These are phyloP conservation scores for Chloroclystis v-ata DNA, from an alignment of 2,888 invertebrate genomes.

Conservation along the genomic window DNA sequence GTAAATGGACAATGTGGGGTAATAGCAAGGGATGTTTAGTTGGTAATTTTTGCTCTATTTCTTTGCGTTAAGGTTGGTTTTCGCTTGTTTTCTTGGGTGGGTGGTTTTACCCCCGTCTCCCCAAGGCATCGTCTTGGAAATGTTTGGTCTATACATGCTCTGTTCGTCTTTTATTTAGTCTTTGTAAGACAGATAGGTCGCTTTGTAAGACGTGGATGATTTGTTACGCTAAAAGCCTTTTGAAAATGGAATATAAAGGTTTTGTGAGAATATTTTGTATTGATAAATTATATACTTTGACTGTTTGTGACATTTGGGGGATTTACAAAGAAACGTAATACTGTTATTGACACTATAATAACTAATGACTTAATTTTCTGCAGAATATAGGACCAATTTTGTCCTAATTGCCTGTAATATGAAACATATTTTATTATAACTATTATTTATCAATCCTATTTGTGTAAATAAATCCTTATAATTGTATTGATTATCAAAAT, in stretches of 20 bases:
- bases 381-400: too few relatives aligned
- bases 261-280: slow-evolving; percentile 3
- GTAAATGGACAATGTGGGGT: slow-evolving; percentile 44
- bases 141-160: slow-evolving; percentile 69
- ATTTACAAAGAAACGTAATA: too few relatives aligned
- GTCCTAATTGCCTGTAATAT: too few relatives aligned
- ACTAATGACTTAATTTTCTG: too few relatives aligned
- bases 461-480: too few relatives aligned
- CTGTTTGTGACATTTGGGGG: too few relatives aligned
- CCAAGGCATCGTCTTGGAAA: slow-evolving; percentile 66
- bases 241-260: slow-evolving; percentile 13
- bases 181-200: slow-evolving; percentile 50
- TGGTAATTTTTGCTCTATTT: too few relatives aligned
- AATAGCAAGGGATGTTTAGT: too few relatives aligned
- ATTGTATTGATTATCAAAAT: too few relatives aligned
- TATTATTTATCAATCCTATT: too few relatives aligned
- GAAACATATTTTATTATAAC: too few relatives aligned
- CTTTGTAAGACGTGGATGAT: slow-evolving; percentile 29
- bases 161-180: slow-evolving; percentile 66
- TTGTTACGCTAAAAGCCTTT: slow-evolving; percentile 27
- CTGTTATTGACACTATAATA: too few relatives aligned
- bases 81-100: slow-evolving; percentile 20
- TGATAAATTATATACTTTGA: not conserved
- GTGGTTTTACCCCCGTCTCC: slow-evolving; percentile 30
- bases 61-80: slow-evolving; percentile 32